phyloP scores from a whole-genome alignment of 2,888 invertebrate species.

The Dolichomitus sp. region DNA sequence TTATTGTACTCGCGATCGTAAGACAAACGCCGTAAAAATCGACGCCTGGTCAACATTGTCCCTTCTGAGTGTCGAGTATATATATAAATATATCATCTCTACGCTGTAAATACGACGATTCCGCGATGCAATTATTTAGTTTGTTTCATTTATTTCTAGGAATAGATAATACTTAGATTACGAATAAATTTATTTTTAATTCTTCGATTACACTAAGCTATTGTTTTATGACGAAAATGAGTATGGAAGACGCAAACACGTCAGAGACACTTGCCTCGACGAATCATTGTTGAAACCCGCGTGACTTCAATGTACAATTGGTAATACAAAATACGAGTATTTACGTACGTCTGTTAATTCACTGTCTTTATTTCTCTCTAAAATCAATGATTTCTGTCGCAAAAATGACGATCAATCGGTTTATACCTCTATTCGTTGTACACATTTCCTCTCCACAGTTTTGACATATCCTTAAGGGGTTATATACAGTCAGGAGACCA shows the following conservation, averaged over 20 bases:
- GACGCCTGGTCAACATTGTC: constrained; percentile 23
- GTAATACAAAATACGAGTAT: constrained; percentile 62
- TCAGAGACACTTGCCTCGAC: constrained; percentile 11
- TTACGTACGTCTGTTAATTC: constrained; percentile 23
- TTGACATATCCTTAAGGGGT: not conserved
- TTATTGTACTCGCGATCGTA: constrained; percentile 38
- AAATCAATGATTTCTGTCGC: constrained; percentile 2
- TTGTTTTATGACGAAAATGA: constrained; percentile 43
- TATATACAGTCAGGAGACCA: no score
- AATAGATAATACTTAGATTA: constrained; percentile 46
- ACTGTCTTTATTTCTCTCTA: constrained; percentile 14
- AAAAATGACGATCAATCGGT: not conserved
- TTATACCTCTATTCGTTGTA: not conserved
- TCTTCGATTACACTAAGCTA: constrained; percentile 39
- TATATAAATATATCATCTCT: constrained; percentile 26
- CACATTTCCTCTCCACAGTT: not conserved
- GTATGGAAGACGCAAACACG: constrained; percentile 1
- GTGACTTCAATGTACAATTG: constrained; percentile 63
- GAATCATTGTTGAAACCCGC: constrained; percentile 42
- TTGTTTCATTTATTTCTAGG: constrained; percentile 30
- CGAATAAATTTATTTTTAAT: constrained; percentile 64
- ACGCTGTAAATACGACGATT: constrained; percentile 62
- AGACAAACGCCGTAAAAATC: constrained; percentile 12
- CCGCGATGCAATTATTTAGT: constrained; percentile 40
- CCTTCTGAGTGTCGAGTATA: constrained; percentile 30